These are phyloP conservation scores for Eumacrocentrus americanus DNA, from an alignment of 2,888 invertebrate species.

Conservation along the genomic window DNA sequence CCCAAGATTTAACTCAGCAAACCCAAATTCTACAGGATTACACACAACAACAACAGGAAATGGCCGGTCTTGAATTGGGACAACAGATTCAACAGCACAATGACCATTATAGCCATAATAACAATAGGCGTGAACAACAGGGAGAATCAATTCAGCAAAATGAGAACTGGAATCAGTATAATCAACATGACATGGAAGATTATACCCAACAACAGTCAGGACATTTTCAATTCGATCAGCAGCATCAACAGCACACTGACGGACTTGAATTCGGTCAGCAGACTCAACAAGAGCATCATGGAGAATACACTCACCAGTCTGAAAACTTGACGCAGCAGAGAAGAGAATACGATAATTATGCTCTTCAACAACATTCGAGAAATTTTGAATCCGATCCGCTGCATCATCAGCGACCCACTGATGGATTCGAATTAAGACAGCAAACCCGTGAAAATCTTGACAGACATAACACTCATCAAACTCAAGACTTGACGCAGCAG, in stretches of 20 bases:
- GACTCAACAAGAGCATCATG: no score
- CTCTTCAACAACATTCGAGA: neutral
- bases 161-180: no score
- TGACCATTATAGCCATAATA: neutral
- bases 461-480: conserved; percentile 26
- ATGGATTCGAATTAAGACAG: conserved; percentile 34
- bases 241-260: conserved; percentile 18
- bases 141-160: conserved; percentile 15
- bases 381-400: conserved; percentile 11
- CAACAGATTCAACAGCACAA: conserved; percentile 46
- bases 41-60: conserved; percentile 20
- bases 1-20: conserved; percentile 40
- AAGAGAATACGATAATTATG: conserved; percentile 24
- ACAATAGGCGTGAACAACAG: neutral
- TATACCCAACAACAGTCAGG: conserved; percentile 38
- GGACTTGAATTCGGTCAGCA: conserved; percentile 27
- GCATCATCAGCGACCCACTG: conserved; percentile 31
- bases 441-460: conserved; percentile 22
- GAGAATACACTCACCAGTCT: neutral
- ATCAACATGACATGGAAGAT: conserved; percentile 29
- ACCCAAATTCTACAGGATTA: conserved; percentile 23
- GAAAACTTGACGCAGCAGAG: conserved; percentile 46
- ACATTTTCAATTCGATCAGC: conserved; percentile 26
- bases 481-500: conserved; percentile 33
- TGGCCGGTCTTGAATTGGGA: conserved; percentile 1